Base-by-base conservation (phyloP, 53 echinoderm and acorn worm species). In the Astropecten irregularis region DNA sequence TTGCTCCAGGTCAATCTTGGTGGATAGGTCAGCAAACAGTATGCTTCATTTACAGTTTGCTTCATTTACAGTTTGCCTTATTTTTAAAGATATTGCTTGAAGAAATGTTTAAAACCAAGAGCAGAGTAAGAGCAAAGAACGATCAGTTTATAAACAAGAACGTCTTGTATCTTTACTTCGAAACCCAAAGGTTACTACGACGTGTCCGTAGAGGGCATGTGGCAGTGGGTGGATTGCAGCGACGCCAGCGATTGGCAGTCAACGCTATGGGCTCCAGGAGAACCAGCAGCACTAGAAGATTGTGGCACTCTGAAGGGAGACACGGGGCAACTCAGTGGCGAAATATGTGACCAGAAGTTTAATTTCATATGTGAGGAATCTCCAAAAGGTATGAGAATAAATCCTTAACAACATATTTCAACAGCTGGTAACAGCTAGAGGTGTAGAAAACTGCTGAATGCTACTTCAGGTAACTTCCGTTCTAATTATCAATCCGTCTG, bases 181-280 rank as follows among this genome's bases (percentile, higher is more conserved):
- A n/a, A n/a, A n/a, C n/a, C n/a, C n/a, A n/a, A 7, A 95, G 95
- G 95, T 31, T 95, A 85, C 60, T 82, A 56, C 48, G 96, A 95
- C 53, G 82, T 84, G 1, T 87, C 96, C 4, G 89, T 89, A 4
- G 99, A 97, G 72, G 89, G 86, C 13, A 29, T 19, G 6, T 97
- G 99, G 99, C 58, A 64, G 25, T 99, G 99, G 99, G 81, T 91
- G 21, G 88, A 94, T 39, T 99, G 99, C 72, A 83, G 73, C 9
- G 59, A 60, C 27, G 64, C 93, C 3, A 67, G 49, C 9, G 58
- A 52, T 11, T 99, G 94, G 92, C 99, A 99, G 73, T 34, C 54
- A n/a, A 52, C 26, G 26, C 68, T 93, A 20, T 99, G 99, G 99
- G 83, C 77, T 14, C 67, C 86, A 28, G 83, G 90, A 38, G 81